These are phyloP conservation scores for Probaryconus sp. DNA, from an alignment of 1,140 invertebrate genomes.

Conservation along the genomic window DNA sequence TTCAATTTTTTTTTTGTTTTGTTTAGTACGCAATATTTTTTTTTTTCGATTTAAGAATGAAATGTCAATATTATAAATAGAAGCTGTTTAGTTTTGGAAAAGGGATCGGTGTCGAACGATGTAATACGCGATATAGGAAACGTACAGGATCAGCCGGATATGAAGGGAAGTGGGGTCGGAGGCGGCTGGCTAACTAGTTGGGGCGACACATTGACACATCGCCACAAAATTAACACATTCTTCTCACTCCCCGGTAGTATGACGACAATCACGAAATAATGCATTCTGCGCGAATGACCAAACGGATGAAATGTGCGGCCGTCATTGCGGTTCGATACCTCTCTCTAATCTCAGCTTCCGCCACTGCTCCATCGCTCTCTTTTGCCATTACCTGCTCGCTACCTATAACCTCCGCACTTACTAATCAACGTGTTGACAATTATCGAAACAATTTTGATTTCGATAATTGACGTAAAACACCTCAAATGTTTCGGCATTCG, in stretches of 20 bases:
- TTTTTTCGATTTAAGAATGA: not conserved
- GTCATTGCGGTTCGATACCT: constrained; percentile 70
- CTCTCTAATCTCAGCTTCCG: constrained; percentile 48
- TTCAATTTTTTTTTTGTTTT: not conserved
- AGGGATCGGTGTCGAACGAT: constrained; percentile 11
- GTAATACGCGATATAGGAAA: constrained; percentile 18
- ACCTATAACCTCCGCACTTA: constrained; percentile 51
- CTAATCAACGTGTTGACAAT: constrained; percentile 53
- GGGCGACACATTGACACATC: constrained; percentile 70
- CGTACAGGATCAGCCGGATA: constrained; percentile 17
- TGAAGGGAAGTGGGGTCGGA: constrained; percentile 10
- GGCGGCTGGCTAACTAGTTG: constrained; percentile 47
- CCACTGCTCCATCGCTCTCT: constrained; percentile 33
- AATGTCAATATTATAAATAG: not conserved
- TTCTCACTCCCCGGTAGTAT: constrained; percentile 70
- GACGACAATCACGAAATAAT: constrained; percentile 77
- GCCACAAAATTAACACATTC: constrained; percentile 76
- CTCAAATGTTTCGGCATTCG: not conserved
- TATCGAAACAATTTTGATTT: constrained; percentile 49
- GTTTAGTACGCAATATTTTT: not conserved
- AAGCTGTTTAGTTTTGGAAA: constrained; percentile 19
- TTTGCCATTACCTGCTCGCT: constrained; percentile 49
- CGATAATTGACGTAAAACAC: constrained; percentile 40
- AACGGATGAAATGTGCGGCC: constrained; percentile 73
- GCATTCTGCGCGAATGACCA: constrained; percentile 68